Evolutionary conservation across 2,888 invertebrate species (phyloP).

Genomic region (Dione vanillae): DNA sequence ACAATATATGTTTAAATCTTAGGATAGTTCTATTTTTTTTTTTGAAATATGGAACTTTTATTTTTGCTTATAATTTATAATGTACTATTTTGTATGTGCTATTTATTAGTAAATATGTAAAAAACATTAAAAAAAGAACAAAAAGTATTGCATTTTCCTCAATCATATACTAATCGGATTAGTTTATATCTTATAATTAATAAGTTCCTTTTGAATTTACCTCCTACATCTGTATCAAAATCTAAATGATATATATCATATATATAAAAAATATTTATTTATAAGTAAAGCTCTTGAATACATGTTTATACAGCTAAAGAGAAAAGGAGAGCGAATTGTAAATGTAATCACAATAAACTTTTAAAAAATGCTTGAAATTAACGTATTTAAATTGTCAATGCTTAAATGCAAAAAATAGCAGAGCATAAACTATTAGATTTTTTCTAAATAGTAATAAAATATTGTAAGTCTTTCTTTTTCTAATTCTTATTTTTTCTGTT

Average conservation of each 20-base stretch:
- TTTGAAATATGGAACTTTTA: neutral
- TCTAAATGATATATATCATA: neutral
- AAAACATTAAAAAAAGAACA: neutral
- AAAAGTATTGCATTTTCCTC: no score
- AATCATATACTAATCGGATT: no score
- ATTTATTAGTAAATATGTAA: neutral
- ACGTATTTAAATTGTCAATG: neutral
- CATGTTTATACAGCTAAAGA: no score
- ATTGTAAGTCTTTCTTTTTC: no score
- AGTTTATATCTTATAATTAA: no score
- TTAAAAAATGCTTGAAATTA: neutral
- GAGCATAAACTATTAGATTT: neutral
- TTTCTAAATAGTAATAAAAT: no score
- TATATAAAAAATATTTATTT: neutral
- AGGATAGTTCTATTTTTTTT: no score
- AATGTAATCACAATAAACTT: slow-evolving; percentile 7
- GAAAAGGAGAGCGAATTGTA: neutral
- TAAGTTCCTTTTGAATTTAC: no score
- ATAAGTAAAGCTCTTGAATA: slow-evolving; percentile 5
- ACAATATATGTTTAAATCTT: neutral
- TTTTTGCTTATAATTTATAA: neutral
- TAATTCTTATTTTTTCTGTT: no score
- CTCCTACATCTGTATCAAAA: neutral
- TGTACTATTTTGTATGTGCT: neutral
- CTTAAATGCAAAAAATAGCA: neutral